Percentiles rank a stretch among this genome's conserved stretches.
These are phyloP conservation scores for Antechinus flavipes DNA, from an alignment of 2,113 vertebrate species.

Conservation along the genomic window DNA sequence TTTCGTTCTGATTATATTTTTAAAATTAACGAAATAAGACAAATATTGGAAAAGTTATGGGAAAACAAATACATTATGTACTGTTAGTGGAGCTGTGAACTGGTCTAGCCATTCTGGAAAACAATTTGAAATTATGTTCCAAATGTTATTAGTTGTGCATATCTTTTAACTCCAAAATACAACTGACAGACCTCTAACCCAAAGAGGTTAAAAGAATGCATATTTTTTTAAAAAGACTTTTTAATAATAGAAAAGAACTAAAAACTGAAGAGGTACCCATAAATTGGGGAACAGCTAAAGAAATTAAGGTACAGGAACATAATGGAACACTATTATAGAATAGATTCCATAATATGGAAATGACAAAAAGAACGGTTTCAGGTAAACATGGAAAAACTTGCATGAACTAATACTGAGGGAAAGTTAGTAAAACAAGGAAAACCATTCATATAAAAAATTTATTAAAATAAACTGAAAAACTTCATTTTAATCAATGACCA, in stretches of 20 bases:
- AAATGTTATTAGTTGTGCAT: not conserved
- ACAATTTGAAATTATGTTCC: not conserved
- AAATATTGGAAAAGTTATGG: not conserved
- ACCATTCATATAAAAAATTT: not conserved
- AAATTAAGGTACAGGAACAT: not conserved
- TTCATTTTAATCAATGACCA: not conserved
- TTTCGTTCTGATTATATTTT: not conserved
- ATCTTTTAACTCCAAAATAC: not conserved
- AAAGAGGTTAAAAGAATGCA: not conserved
- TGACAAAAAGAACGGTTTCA: not conserved
- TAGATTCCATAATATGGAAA: not conserved
- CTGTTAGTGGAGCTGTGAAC: not conserved
- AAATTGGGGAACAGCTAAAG: not conserved
- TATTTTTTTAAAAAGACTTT: not conserved
- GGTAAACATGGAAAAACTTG: not conserved
- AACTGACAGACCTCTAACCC: not conserved
- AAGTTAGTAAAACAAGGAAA: not conserved
- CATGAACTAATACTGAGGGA: not conserved
- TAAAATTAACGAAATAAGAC: not conserved
- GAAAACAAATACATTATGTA: not conserved
- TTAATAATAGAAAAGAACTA: not conserved
- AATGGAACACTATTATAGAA: not conserved
- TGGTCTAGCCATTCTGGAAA: not conserved
- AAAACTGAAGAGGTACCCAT: not conserved
- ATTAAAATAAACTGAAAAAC: not conserved